Percentiles rank a stretch among this genome's conserved stretches.
These are phyloP conservation scores for Apogon hyalosoma DNA, from an alignment of 2,797 vertebrate species.

Conservation along the genomic window DNA sequence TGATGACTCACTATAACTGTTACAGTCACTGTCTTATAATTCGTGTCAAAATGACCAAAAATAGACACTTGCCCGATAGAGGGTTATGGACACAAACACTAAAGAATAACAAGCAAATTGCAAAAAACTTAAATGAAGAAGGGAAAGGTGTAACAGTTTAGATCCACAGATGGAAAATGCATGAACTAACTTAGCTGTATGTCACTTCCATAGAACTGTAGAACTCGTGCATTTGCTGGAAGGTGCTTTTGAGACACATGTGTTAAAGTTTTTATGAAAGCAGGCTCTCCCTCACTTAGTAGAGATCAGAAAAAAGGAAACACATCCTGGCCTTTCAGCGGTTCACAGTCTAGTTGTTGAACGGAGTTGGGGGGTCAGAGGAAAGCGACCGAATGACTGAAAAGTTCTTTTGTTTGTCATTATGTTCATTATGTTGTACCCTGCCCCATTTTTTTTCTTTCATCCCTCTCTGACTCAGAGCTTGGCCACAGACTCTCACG, in stretches of 20 bases:
- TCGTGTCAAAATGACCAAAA: too few species aligned
- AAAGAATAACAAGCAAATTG: too few species aligned
- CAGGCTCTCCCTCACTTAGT: background rate
- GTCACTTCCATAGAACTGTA: too few species aligned
- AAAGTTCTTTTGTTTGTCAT: constrained; percentile 80
- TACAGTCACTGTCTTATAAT: too few species aligned
- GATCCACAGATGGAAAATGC: too few species aligned
- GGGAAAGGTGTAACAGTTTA: too few species aligned
- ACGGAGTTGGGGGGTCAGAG: constrained; percentile 50
- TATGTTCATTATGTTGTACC: constrained; percentile 71
- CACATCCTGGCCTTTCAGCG: constrained; percentile 7
- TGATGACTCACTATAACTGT: too few species aligned
- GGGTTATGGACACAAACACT: too few species aligned
- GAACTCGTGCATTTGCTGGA: too few species aligned
- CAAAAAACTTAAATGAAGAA: too few species aligned
- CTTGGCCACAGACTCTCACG: constrained; percentile 64
- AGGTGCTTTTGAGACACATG: background rate
- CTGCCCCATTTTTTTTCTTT: constrained; percentile 62
- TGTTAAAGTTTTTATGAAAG: constrained; percentile 18
- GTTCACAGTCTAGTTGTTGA: constrained; percentile 19
- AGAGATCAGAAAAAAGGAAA: constrained; percentile 14
- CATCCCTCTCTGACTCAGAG: constrained; percentile 57
- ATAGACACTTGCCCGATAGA: too few species aligned
- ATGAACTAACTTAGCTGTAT: too few species aligned
- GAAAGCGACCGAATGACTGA: constrained; percentile 69